phyloP scores from a whole-genome alignment of 2,113 vertebrate species.

The Rhagologus leucostigma region DNA sequence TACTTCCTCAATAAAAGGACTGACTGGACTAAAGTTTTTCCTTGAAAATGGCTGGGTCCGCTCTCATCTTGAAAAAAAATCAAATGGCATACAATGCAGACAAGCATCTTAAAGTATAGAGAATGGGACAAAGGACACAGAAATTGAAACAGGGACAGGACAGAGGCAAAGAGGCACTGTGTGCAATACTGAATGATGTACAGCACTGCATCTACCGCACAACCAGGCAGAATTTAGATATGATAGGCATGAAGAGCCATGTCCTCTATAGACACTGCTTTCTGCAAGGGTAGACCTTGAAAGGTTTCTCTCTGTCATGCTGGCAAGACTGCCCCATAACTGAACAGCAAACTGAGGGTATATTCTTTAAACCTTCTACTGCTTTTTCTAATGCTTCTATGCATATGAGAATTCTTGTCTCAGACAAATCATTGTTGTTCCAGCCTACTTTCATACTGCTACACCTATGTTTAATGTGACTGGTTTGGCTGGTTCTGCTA shows the following conservation, averaged over 20 bases:
- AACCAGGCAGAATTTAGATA: neutral
- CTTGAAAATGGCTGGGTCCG: neutral
- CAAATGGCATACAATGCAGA: neutral
- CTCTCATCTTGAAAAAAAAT: neutral
- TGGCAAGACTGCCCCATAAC: neutral
- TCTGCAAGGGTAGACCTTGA: neutral
- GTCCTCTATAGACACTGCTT: neutral
- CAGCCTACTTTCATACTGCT: neutral
- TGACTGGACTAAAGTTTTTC: neutral
- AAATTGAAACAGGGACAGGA: neutral
- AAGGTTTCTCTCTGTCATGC: neutral
- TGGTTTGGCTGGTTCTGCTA: constrained; percentile 38
- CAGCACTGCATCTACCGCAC: neutral
- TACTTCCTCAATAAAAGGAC: neutral
- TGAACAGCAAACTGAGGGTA: neutral
- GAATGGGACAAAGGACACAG: neutral
- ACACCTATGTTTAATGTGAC: neutral
- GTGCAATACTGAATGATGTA: neutral
- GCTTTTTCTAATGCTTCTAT: neutral
- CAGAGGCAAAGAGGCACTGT: neutral
- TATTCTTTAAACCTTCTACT: neutral
- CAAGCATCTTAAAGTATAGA: neutral
- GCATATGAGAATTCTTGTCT: neutral
- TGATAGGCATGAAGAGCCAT: neutral
- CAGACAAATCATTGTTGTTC: neutral